phyloP scores from a whole-genome alignment of 2,113 vertebrate species.

The Elaphurus davidianus region DNA sequence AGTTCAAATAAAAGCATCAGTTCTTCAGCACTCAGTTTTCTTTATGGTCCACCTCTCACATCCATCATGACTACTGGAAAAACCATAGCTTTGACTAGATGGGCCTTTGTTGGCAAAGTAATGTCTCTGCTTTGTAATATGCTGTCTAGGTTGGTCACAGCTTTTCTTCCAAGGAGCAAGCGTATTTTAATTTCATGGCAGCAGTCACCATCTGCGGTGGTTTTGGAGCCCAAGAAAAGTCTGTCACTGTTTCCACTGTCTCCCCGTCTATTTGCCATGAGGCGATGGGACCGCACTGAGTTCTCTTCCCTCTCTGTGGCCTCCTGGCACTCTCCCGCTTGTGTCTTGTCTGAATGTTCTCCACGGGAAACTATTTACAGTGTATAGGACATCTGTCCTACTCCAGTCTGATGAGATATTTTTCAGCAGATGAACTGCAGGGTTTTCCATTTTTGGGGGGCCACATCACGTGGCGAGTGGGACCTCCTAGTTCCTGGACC shows the following conservation, averaged over 20 bases:
- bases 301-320: not conserved
- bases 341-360: not conserved
- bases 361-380: not conserved
- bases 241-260: not conserved
- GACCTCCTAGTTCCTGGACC: not conserved
- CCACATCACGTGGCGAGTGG: not conserved
- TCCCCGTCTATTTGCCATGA: not conserved
- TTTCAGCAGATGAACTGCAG: not conserved
- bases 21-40: not conserved
- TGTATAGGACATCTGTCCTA: not conserved
- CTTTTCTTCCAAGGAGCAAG: not conserved
- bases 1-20: not conserved
- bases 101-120: not conserved
- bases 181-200: not conserved
- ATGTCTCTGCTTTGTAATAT: not conserved
- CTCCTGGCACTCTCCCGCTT: not conserved
- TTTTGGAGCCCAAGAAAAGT: not conserved
- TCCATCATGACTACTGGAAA: not conserved
- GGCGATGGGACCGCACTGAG: rapidly evolving
- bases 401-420: not conserved
- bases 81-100: not conserved
- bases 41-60: not conserved
- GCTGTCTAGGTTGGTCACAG: not conserved
- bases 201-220: not conserved
- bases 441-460: rapidly evolving